A percentile compares a stretch with the other conserved stretches of the same genome.
phyloP scores from a whole-genome alignment of 2,888 invertebrate genomes.

The Agrilus cyanescens region DNA sequence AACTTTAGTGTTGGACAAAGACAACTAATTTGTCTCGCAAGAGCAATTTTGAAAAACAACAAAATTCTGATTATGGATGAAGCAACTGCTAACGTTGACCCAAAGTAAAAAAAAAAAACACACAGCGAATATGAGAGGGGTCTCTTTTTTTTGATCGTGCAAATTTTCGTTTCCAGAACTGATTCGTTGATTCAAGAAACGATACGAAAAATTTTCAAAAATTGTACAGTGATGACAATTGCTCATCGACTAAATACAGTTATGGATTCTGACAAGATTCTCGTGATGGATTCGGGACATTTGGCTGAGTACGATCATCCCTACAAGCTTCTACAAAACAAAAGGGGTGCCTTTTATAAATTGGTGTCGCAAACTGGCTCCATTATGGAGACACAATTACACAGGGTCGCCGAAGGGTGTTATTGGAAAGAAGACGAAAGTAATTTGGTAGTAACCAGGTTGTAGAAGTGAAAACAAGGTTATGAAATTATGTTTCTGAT shows the following conservation, averaged over 20 bases:
- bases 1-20: conserved; percentile 50
- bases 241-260: conserved; percentile 71
- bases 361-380: conserved; percentile 57
- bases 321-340: conserved; percentile 47
- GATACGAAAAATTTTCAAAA: conserved; percentile 55
- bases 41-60: conserved; percentile 56
- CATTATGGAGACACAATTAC: conserved; percentile 21
- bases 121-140: too few relatives aligned
- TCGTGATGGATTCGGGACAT: conserved; percentile 67
- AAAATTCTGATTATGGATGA: conserved; percentile 66
- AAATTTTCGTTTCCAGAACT: conserved; percentile 44
- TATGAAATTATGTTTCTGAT: too few relatives aligned
- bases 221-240: conserved; percentile 71
- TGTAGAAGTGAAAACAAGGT: neutral
- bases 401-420: conserved; percentile 15
- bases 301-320: conserved; percentile 70
- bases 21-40: conserved; percentile 14
- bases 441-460: conserved; percentile 38
- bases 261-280: conserved; percentile 69
- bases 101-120: conserved; percentile 11
- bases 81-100: conserved; percentile 81
- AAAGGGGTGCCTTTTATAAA: conserved; percentile 47
- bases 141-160: neutral
- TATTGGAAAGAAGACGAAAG: too few relatives aligned
- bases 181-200: conserved; percentile 66